Percentiles rank a stretch among this genome's conserved stretches.
phyloP scores from a whole-genome alignment of 2,797 vertebrate genomes.

The Rhinichthys osculus region DNA sequence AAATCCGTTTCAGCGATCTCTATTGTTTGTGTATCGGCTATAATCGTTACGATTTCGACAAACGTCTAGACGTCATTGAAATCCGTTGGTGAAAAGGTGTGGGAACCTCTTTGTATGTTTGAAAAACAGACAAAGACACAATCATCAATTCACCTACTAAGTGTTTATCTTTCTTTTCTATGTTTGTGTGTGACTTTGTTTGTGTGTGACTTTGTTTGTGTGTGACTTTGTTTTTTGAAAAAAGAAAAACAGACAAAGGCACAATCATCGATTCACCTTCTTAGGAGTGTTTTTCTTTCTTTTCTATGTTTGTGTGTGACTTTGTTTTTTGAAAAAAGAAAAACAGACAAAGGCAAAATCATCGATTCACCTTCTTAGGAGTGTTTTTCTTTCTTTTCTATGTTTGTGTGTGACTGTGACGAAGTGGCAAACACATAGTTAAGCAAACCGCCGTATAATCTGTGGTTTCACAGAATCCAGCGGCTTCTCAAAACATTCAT shows the following conservation, averaged over 20 bases:
- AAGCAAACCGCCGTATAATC: not conserved
- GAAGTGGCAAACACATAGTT: not conserved
- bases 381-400: not conserved
- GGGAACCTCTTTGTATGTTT: not conserved
- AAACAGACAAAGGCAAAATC: not conserved
- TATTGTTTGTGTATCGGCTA: no score
- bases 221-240: no score
- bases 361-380: not conserved
- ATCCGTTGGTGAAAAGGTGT: not conserved
- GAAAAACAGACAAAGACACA: not conserved
- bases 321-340: no score
- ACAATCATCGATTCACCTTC: not conserved
- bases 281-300: not conserved
- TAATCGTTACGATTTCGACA: not conserved
- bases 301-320: not conserved
- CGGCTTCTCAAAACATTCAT: not conserved
- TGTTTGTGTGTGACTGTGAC: not conserved
- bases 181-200: not conserved
- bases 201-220: not conserved
- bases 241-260: not conserved
- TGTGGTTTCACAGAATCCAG: conserved; percentile 12
- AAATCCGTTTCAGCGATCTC: not conserved
- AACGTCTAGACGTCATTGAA: not conserved
- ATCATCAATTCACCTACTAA: not conserved
- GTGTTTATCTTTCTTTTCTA: not conserved